A percentile compares a stretch with the other conserved stretches of the same genome.
These are phyloP conservation scores for Sorex araneus DNA, from an alignment of 2,113 vertebrate species.

Conservation along the genomic window DNA sequence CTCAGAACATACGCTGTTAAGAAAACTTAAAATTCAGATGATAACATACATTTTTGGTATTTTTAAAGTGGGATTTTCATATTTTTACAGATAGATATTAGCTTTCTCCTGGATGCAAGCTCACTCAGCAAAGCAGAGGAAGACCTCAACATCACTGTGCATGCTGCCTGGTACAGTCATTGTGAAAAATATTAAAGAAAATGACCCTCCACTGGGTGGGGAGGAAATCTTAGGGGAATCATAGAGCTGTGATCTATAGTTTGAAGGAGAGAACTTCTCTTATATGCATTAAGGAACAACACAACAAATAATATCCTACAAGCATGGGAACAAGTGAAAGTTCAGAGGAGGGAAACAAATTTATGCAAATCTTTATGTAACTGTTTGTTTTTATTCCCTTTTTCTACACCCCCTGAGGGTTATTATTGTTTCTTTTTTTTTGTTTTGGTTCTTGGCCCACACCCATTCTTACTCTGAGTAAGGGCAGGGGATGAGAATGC, in stretches of 20 bases:
- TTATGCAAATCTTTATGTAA: neutral
- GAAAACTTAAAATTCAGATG: conserved; percentile 9
- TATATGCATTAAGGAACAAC: neutral
- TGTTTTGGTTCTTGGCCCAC: too few relatives aligned
- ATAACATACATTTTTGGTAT: neutral
- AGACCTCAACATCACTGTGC: conserved; percentile 91
- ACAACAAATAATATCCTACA: neutral
- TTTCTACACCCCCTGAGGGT: too few relatives aligned
- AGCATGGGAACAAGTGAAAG: neutral
- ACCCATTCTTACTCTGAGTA: too few relatives aligned
- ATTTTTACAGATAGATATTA: conserved; percentile 92
- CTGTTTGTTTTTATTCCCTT: neutral
- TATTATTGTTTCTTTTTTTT: too few relatives aligned
- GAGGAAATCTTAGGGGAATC: neutral
- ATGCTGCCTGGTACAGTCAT: conserved; percentile 91
- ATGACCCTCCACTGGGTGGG: neutral
- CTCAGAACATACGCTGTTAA: neutral
- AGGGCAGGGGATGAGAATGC: too few relatives aligned
- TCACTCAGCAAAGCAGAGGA: conserved; percentile 92
- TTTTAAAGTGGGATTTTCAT: neutral
- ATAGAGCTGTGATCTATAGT: neutral
- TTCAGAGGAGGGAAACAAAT: conserved; percentile 61
- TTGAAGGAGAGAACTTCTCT: conserved; percentile 9
- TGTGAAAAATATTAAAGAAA: conserved; percentile 30
- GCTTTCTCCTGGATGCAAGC: conserved; percentile 95